Conservation (phyloP, 37 sponge, comb jelly and placozoan species). For the Spongilla lacustris region DNA sequence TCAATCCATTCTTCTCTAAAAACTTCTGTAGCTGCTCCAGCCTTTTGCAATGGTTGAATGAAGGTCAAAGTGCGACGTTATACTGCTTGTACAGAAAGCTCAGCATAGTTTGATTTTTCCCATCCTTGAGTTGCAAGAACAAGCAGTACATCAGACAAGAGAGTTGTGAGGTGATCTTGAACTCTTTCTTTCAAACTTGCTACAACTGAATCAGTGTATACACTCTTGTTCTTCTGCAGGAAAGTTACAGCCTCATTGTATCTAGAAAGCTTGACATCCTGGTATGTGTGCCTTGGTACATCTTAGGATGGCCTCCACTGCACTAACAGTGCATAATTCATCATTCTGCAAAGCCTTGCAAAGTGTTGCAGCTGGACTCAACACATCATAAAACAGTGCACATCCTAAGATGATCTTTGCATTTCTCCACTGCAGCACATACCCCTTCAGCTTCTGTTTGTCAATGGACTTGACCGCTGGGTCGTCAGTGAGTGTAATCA, state of each 20-base stretch:
- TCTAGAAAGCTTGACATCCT: constrained; percentile 29
- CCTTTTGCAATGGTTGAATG: background rate
- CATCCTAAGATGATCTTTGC: constrained; percentile 64
- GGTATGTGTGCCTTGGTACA: constrained; percentile 39
- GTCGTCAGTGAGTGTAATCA: constrained; percentile 52
- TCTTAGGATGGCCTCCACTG: constrained; percentile 68
- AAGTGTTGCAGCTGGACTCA: constrained; percentile 53
- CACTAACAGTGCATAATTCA: constrained; percentile 55
- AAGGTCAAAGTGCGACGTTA: background rate
- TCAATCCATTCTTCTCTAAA: constrained; percentile 75
- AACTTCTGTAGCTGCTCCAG: background rate
- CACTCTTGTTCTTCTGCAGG: constrained; percentile 10
- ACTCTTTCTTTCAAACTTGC: constrained; percentile 45
- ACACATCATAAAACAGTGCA: constrained; percentile 76
- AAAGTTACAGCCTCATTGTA: constrained; percentile 6
- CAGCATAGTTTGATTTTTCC: constrained; percentile 30
- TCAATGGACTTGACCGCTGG: constrained; percentile 48
- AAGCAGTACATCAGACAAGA: constrained; percentile 48
- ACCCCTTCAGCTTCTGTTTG: constrained; percentile 56
- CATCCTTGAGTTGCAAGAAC: constrained; percentile 79
- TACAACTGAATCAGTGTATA: constrained; percentile 26
- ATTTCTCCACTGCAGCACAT: constrained; percentile 57
- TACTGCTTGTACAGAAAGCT: background rate
- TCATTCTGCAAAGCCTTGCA: constrained; percentile 65
- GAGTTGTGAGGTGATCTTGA: constrained; percentile 27